phyloP scores from a whole-genome alignment of 2,113 vertebrate species.

The Cepphus grylle region DNA sequence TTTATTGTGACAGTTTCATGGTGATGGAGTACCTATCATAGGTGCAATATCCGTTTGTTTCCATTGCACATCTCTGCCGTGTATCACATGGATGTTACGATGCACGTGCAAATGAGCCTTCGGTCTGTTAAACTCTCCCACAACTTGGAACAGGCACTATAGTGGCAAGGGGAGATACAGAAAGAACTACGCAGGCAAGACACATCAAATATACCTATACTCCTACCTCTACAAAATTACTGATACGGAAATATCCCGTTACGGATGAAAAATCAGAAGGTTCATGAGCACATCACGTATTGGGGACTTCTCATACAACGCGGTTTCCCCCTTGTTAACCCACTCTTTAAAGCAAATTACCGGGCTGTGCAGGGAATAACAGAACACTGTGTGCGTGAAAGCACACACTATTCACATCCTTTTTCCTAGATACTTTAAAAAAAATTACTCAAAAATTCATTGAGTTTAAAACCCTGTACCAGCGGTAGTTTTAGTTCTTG shows the following conservation, averaged over 20 bases:
- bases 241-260: background rate
- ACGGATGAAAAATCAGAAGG: background rate
- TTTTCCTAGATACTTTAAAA: background rate
- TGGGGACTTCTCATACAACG: background rate
- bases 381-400: background rate
- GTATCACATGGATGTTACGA: background rate
- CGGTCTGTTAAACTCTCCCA: background rate
- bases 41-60: background rate
- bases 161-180: background rate
- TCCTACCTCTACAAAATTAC: background rate
- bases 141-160: background rate
- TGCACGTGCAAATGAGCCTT: background rate
- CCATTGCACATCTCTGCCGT: background rate
- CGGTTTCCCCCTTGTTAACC: background rate
- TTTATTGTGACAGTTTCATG: background rate
- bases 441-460: background rate
- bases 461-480: background rate
- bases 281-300: background rate
- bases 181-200: background rate
- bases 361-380: background rate
- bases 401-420: background rate
- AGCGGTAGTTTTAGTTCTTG: background rate
- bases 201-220: background rate
- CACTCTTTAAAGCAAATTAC: background rate
- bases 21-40: background rate